A percentile compares a stretch with the other conserved stretches of the same genome.
Evolutionary conservation across 2,888 invertebrate genomes (phyloP).

Genomic region (Escarpia spicata): DNA sequence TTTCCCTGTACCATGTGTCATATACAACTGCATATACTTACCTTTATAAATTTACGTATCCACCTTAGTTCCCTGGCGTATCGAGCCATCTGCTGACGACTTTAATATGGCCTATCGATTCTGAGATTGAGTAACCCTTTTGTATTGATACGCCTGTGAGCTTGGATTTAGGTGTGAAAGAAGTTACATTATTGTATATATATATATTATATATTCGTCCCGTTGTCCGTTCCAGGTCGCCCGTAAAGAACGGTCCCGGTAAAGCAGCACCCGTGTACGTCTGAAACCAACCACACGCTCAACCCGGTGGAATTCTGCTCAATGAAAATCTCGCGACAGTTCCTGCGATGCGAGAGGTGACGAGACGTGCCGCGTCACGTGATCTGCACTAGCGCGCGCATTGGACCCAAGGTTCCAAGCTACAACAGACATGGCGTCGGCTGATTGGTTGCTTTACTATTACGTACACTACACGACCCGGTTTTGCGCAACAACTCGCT

Average conservation of each 20-base stretch:
- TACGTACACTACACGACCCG: background rate
- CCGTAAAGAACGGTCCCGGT: background rate
- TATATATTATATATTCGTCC: background rate
- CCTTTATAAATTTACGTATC: too few relatives aligned
- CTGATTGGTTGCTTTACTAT: background rate
- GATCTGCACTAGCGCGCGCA: background rate
- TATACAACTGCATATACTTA: background rate
- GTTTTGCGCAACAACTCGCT: background rate
- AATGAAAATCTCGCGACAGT: background rate
- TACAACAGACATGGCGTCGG: background rate
- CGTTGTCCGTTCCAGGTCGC: background rate
- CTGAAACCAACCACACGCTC: background rate
- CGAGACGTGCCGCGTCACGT: background rate
- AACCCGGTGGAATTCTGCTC: background rate
- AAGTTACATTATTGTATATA: too few relatives aligned
- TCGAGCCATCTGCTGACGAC: too few relatives aligned
- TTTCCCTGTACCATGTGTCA: too few relatives aligned
- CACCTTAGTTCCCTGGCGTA: too few relatives aligned
- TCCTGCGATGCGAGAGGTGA: background rate
- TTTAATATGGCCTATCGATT: too few relatives aligned
- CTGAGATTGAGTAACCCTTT: too few relatives aligned
- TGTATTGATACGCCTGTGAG: too few relatives aligned
- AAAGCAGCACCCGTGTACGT: constrained; percentile 1
- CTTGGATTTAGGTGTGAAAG: too few relatives aligned
- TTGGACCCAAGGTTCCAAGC: background rate